A percentile compares a stretch with the other conserved stretches of the same genome.
These are phyloP conservation scores for Augochlora pura DNA, from an alignment of 1,140 invertebrate species.

Conservation along the genomic window DNA sequence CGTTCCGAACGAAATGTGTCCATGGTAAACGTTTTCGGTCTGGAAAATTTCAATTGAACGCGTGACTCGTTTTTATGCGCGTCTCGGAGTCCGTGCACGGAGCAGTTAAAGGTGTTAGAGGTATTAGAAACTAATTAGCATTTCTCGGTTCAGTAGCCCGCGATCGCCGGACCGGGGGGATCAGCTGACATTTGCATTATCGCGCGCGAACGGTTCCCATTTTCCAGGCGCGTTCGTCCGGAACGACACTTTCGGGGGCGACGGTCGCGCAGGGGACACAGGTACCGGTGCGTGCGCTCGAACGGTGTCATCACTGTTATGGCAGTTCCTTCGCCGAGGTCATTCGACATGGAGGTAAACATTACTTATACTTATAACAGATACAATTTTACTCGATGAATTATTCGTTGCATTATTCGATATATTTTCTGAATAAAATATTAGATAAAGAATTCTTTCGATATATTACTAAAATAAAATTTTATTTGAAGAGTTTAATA, in stretches of 20 bases:
- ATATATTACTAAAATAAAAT: too few species aligned
- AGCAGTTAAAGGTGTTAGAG: constrained; percentile 16
- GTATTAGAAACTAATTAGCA: constrained; percentile 71
- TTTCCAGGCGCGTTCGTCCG: constrained; percentile 75
- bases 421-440: too few species aligned
- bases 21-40: background rate
- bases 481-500: too few species aligned
- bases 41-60: background rate
- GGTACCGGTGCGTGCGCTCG: constrained; percentile 56
- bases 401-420: too few species aligned
- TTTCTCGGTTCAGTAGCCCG: constrained; percentile 55
- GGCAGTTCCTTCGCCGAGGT: constrained; percentile 10
- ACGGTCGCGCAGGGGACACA: constrained; percentile 68
- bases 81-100: background rate
- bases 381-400: too few species aligned
- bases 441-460: too few species aligned
- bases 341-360: too few species aligned
- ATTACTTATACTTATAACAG: too few species aligned
- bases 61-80: background rate
- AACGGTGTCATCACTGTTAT: background rate
- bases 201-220: constrained; percentile 65
- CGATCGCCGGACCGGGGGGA: constrained; percentile 62
- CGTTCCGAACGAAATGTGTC: too few species aligned
- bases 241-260: constrained; percentile 72
- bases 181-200: constrained; percentile 52